These are phyloP conservation scores for Rhea americana DNA, from an alignment of 2,113 vertebrate species.

Conservation along the genomic window DNA sequence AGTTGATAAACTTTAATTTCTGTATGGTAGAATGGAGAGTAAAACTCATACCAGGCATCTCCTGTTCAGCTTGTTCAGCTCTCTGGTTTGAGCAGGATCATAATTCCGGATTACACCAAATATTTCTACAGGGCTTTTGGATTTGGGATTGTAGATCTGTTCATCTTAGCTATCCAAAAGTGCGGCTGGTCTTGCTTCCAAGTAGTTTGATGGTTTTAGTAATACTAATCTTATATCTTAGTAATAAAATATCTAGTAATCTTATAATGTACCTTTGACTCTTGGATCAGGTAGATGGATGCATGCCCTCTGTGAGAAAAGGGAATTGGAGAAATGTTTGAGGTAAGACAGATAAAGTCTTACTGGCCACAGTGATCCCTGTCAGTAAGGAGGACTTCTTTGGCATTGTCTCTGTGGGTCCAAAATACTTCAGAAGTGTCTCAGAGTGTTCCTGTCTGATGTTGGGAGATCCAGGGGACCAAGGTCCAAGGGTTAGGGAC, in stretches of 20 bases:
- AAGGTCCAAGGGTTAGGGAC: not conserved
- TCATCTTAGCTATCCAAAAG: not conserved
- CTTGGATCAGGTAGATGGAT: not conserved
- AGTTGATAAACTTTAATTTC: not conserved
- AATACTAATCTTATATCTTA: not conserved
- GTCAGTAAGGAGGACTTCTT: not conserved
- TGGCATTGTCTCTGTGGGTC: not conserved
- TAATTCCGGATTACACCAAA: not conserved
- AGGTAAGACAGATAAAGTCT: not conserved
- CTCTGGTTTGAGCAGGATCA: not conserved
- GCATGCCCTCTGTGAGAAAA: not conserved
- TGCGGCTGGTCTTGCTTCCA: not conserved
- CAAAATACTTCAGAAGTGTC: not conserved
- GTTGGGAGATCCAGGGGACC: not conserved
- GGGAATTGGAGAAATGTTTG: not conserved
- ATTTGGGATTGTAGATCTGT: not conserved
- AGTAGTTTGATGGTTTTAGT: not conserved
- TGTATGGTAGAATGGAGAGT: not conserved
- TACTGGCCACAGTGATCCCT: not conserved
- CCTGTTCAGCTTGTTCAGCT: not conserved
- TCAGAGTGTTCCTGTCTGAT: not conserved
- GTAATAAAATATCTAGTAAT: not conserved
- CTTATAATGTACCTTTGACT: not conserved
- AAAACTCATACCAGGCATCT: not conserved
- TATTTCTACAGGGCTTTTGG: not conserved